A percentile compares a stretch with the other conserved stretches of the same genome.
Conservation (phyloP, 92 coral and sea anemone genomes). For the Ricordea florida region DNA sequence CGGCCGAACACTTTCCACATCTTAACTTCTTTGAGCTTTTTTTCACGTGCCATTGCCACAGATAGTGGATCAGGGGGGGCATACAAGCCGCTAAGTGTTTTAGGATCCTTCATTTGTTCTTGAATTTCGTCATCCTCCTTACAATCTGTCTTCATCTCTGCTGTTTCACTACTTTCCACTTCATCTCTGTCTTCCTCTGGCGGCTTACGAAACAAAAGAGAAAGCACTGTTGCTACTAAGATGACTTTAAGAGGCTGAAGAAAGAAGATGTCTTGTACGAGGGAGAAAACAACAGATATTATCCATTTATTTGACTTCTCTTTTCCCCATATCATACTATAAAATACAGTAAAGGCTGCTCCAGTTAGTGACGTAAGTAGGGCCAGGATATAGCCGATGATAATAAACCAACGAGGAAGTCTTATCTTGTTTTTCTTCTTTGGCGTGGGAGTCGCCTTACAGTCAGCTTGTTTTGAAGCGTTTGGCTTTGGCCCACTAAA, state of each 20-base stretch:
- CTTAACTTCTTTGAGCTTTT: constrained; percentile 37
- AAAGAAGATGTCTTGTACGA: constrained; percentile 76
- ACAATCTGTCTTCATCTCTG: not conserved
- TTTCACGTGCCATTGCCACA: constrained; percentile 10
- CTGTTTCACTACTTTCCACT: not conserved
- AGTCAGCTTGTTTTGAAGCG: not conserved
- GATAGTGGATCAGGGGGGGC: not conserved
- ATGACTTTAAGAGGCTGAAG: constrained; percentile 79
- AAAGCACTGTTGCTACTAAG: constrained; percentile 56
- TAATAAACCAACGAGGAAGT: constrained; percentile 37
- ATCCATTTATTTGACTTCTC: constrained; percentile 81
- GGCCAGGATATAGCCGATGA: constrained; percentile 38
- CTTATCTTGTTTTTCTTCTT: constrained; percentile 5
- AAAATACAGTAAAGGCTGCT: constrained; percentile 38
- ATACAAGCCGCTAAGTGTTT: not conserved
- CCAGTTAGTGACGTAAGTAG: constrained; percentile 27
- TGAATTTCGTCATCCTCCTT: not conserved
- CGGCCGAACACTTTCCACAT: constrained; percentile 50
- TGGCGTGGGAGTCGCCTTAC: not conserved
- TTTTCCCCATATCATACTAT: constrained; percentile 87
- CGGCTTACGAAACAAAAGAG: constrained; percentile 73
- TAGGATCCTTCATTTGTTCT: not conserved
- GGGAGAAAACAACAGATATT: constrained; percentile 59
- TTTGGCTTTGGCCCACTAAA: constrained; percentile 40
- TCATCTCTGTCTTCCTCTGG: constrained; percentile 70